Conservation (phyloP, 1,140 invertebrate genomes). For the Drosophila arawakana region DNA sequence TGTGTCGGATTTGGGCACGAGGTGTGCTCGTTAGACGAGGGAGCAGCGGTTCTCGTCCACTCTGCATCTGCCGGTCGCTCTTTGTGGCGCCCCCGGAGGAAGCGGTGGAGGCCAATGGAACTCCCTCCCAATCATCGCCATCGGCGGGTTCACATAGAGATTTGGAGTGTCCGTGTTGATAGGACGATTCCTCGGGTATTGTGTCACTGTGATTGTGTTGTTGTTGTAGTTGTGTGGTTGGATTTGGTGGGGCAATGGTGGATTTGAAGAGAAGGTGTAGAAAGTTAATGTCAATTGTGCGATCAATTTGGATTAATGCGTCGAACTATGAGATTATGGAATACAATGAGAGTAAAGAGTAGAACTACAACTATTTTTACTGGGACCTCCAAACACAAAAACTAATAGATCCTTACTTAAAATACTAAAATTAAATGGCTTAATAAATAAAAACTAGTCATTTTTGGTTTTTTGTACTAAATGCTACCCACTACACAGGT, state of each 20-base stretch:
- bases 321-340: constrained; percentile 38
- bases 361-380: constrained; percentile 46
- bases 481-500: constrained; percentile 16
- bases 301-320: constrained; percentile 60
- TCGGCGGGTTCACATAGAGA: constrained; percentile 78
- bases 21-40: constrained; percentile 75
- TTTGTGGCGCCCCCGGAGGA: constrained; percentile 40
- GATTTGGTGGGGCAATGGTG: constrained; percentile 56
- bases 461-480: constrained; percentile 7
- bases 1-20: constrained; percentile 73
- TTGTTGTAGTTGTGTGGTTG: constrained; percentile 38
- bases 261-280: constrained; percentile 75
- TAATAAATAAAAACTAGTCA: constrained; percentile 3
- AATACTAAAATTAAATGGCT: neutral
- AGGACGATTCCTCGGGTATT: constrained; percentile 83
- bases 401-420: constrained; percentile 13
- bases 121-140: constrained; percentile 76
- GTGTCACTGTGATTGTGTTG: constrained; percentile 73
- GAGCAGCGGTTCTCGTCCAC: constrained; percentile 73
- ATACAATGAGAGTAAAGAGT: constrained; percentile 51
- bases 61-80: constrained; percentile 55
- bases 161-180: constrained; percentile 79
- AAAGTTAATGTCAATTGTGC: constrained; percentile 78
- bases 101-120: constrained; percentile 50
- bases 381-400: constrained; percentile 17